A percentile compares a stretch with the other conserved stretches of the same genome.
These are phyloP conservation scores for Hemithea aestivaria DNA, from an alignment of 2,888 invertebrate species.

Conservation along the genomic window DNA sequence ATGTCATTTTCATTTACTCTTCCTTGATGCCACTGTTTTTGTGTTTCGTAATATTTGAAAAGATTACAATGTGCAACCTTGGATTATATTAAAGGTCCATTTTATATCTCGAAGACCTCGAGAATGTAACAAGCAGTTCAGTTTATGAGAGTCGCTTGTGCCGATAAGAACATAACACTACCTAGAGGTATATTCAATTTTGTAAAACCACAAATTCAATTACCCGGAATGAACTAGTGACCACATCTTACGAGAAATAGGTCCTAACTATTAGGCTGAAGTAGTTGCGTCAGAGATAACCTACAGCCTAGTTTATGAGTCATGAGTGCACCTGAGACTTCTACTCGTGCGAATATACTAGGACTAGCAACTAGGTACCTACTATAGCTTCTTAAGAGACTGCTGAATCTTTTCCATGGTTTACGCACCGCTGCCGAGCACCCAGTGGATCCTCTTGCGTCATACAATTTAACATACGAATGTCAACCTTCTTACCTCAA, in stretches of 20 bases:
- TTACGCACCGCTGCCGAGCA: conserved; percentile 64
- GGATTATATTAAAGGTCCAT: no score
- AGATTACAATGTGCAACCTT: no score
- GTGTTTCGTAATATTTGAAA: no score
- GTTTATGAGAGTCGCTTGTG: no score
- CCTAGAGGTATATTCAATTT: no score
- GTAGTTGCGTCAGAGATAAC: conserved; percentile 18
- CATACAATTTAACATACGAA: conserved; percentile 30
- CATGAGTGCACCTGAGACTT: conserved; percentile 21
- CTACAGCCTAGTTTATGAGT: conserved; percentile 19
- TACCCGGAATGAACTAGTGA: conserved; percentile 10
- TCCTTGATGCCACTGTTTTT: no score
- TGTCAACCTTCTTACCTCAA: conserved; percentile 34
- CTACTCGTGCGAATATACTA: not conserved
- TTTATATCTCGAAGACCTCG: no score
- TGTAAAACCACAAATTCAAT: conserved; percentile 5
- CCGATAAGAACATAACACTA: not conserved
- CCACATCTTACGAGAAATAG: conserved; percentile 14
- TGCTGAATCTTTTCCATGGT: conserved; percentile 59
- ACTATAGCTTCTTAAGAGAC: conserved; percentile 25
- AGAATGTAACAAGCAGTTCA: no score
- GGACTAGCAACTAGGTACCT: no score
- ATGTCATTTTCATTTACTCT: no score
- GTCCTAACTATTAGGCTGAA: conserved; percentile 9
- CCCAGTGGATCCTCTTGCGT: conserved; percentile 56